A percentile compares a stretch with the other conserved stretches of the same genome.
phyloP scores from a whole-genome alignment of 2,888 invertebrate species.

The Crematogaster levior region DNA sequence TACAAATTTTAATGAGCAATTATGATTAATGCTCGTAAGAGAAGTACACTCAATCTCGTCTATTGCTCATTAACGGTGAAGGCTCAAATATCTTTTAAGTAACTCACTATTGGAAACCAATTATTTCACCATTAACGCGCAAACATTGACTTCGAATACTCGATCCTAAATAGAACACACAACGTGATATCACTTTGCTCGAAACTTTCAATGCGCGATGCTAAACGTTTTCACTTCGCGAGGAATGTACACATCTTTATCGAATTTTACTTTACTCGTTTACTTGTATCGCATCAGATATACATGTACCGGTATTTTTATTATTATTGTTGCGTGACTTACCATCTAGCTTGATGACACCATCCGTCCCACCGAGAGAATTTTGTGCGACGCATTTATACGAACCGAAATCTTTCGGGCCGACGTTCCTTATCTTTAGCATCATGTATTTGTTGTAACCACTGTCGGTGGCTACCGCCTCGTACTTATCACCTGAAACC shows the following conservation, averaged over 20 bases:
- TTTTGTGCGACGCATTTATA: conserved; percentile 97
- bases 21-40: conserved; percentile 64
- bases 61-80: conserved; percentile 65
- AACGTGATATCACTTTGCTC: conserved; percentile 31
- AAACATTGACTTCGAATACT: conserved; percentile 64
- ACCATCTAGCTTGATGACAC: conserved; percentile 96
- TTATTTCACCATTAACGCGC: conserved; percentile 68
- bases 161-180: conserved; percentile 58
- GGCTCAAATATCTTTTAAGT: conserved; percentile 53
- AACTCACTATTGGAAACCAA: conserved; percentile 72
- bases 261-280: background rate
- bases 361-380: conserved; percentile 95
- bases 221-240: background rate
- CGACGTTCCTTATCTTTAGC: conserved; percentile 94
- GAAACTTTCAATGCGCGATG: conserved; percentile 21
- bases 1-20: conserved; percentile 76
- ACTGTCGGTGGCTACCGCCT: conserved; percentile 93
- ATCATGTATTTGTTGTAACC: conserved; percentile 96
- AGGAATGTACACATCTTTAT: background rate
- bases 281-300: background rate
- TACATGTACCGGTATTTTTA: background rate
- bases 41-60: conserved; percentile 64
- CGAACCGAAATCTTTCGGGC: conserved; percentile 93
- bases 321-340: conserved; percentile 79
- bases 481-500: conserved; percentile 94